phyloP scores from a whole-genome alignment of 2,797 vertebrate genomes.

The Rhinoraja longicauda region DNA sequence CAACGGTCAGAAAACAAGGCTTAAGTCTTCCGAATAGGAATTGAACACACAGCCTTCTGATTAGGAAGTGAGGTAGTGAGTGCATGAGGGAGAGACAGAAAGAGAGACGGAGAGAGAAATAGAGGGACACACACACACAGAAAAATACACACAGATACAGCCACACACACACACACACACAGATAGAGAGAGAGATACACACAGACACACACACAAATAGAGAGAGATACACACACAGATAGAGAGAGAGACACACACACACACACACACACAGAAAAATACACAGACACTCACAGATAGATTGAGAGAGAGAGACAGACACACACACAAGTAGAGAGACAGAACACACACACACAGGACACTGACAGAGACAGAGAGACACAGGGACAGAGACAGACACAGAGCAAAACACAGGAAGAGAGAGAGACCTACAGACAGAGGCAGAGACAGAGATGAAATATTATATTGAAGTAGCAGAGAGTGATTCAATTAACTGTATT shows the following conservation, averaged over 20 bases:
- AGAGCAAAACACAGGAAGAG: conserved; percentile 35
- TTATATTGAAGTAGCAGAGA: neutral
- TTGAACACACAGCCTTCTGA: no score
- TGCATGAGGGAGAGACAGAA: no score
- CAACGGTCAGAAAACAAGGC: no score
- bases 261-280: no score
- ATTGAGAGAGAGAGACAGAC: neutral
- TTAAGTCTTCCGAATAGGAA: no score
- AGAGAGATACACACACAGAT: conserved; percentile 14
- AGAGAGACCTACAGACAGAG: conserved; percentile 12
- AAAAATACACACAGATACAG: no score
- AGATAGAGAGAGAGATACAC: conserved; percentile 37
- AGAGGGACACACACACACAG: no score
- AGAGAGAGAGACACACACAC: conserved; percentile 40
- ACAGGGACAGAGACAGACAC: neutral
- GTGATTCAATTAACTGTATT: neutral
- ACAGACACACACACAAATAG: no score
- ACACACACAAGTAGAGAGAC: neutral
- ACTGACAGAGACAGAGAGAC: no score
- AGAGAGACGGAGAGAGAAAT: no score
- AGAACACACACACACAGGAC: no score
- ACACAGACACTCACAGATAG: conserved; percentile 17
- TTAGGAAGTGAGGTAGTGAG: no score
- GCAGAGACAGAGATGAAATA: neutral
- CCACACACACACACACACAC: conserved; percentile 14